A percentile compares a stretch with the other conserved stretches of the same genome.
Conservation (phyloP, 2,888 invertebrate genomes). For the Parelbella ahira region DNA sequence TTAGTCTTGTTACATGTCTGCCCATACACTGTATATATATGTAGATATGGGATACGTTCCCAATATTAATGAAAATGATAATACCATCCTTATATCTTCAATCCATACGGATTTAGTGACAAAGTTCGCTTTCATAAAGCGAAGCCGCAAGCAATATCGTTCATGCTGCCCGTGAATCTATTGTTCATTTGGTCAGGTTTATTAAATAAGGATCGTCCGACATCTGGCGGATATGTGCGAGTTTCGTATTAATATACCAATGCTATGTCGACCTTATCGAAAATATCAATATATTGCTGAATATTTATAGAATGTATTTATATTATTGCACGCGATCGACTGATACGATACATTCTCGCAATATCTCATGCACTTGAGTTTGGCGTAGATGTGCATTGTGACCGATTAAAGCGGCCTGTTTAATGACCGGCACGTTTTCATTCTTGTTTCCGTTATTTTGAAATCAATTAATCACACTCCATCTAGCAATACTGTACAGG, state of each 20-base stretch:
- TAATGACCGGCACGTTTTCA: too few relatives aligned
- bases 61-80: constrained; percentile 6
- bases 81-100: constrained; percentile 1
- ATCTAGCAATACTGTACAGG: too few relatives aligned
- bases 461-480: too few relatives aligned
- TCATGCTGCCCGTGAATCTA: constrained; percentile 50
- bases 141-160: constrained; percentile 39
- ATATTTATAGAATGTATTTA: constrained; percentile 2
- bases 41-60: too few relatives aligned
- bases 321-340: too few relatives aligned
- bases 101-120: not conserved
- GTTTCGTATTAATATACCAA: constrained; percentile 2
- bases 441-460: too few relatives aligned
- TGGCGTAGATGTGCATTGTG: too few relatives aligned
- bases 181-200: constrained; percentile 62
- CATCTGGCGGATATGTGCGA: constrained; percentile 19
- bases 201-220: constrained; percentile 38
- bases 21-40: too few relatives aligned
- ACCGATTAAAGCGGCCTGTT: too few relatives aligned
- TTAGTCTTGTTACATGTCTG: too few relatives aligned
- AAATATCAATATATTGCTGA: constrained; percentile 16
- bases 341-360: too few relatives aligned
- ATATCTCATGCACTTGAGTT: too few relatives aligned
- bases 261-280: constrained; percentile 1
- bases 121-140: constrained; percentile 1